Conservation (phyloP, 1,140 invertebrate species). For the Lycorma delicatula region DNA sequence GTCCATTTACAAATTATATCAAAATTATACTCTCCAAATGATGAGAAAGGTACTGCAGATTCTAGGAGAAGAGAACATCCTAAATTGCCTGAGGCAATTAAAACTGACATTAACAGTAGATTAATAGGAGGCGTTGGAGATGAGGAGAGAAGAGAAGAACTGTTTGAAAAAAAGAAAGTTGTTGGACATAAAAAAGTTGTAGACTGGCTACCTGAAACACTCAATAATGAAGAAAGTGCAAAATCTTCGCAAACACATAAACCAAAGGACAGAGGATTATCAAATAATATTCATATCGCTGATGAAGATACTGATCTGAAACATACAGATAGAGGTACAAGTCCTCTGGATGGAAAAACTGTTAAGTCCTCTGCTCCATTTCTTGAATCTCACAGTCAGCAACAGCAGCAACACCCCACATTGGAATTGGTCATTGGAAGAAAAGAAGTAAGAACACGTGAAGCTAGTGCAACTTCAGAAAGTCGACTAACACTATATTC, state of each 20-base stretch:
- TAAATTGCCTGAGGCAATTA: constrained; percentile 27
- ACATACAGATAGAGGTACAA: constrained; percentile 36
- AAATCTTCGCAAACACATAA: constrained; percentile 4
- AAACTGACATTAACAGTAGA: constrained; percentile 35
- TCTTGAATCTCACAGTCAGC: constrained; percentile 13
- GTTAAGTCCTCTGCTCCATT: constrained; percentile 18
- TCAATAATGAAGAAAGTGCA: constrained; percentile 1
- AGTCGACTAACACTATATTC: constrained; percentile 42
- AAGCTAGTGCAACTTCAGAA: constrained; percentile 42
- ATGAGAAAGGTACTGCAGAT: constrained; percentile 41
- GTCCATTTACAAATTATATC: constrained; percentile 4
- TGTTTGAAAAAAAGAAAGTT: constrained; percentile 4
- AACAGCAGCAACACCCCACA: constrained; percentile 30
- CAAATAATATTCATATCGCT: no score
- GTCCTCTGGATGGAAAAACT: constrained; percentile 35
- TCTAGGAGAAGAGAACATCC: constrained; percentile 39
- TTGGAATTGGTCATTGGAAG: constrained; percentile 43
- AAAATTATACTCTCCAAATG: constrained; percentile 32
- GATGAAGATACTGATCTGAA: constrained; percentile 4
- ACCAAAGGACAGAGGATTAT: background rate
- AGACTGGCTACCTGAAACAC: constrained; percentile 10
- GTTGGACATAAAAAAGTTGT: constrained; percentile 10
- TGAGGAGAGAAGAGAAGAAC: constrained; percentile 21
- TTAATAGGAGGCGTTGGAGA: constrained; percentile 39
- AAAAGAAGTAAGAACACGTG: constrained; percentile 42